These are phyloP conservation scores for Agrypnia vestita DNA, from an alignment of 1,140 invertebrate species.

Conservation along the genomic window DNA sequence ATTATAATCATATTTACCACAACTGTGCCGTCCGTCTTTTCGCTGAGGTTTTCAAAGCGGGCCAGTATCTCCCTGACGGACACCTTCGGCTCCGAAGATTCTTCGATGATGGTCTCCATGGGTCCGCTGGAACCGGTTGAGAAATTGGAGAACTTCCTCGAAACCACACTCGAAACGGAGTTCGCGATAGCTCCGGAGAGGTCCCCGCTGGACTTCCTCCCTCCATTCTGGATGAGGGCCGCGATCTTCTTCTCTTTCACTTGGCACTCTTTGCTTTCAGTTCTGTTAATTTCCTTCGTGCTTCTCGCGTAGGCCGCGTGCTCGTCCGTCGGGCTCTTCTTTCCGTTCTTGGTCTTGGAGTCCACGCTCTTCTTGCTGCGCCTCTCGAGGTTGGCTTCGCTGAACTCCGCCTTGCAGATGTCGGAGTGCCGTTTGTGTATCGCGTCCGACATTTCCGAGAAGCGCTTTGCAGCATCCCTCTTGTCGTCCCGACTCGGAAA, in stretches of 20 bases:
- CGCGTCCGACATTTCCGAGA: conserved; percentile 53
- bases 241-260: not conserved
- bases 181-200: conserved; percentile 21
- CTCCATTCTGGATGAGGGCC: conserved; percentile 1
- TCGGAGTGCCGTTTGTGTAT: conserved; percentile 53
- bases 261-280: conserved; percentile 36
- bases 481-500: conserved; percentile 62
- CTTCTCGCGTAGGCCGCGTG: conserved; percentile 60
- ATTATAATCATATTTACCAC: conserved; percentile 33
- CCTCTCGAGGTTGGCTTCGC: conserved; percentile 48
- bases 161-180: conserved; percentile 19
- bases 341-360: conserved; percentile 48
- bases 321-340: conserved; percentile 63
- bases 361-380: conserved; percentile 52
- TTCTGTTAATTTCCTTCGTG: conserved; percentile 28
- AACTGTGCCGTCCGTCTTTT: conserved; percentile 61
- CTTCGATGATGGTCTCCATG: conserved; percentile 88
- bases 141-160: conserved; percentile 69
- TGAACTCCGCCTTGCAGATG: conserved; percentile 55
- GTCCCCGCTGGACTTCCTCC: conserved; percentile 42
- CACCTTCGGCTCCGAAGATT: conserved; percentile 82
- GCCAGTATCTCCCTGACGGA: conserved; percentile 87
- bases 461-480: conserved; percentile 27
- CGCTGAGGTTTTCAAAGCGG: conserved; percentile 83
- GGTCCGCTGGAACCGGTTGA: conserved; percentile 76